phyloP scores from a whole-genome alignment of 2,888 invertebrate genomes.

The Cerastis leucographa region DNA sequence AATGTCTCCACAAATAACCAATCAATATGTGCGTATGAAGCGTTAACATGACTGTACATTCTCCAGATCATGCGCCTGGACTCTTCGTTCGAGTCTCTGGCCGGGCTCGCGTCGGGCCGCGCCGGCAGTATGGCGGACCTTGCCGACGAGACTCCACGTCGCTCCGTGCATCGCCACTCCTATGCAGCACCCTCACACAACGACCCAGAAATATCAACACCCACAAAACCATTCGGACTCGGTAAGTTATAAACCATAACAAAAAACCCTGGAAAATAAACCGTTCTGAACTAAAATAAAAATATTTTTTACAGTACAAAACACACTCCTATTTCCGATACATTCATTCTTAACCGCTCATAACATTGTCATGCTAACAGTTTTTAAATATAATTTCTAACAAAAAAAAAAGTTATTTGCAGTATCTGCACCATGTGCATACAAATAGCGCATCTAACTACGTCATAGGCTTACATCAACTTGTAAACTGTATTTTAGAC shows the following conservation, averaged over 20 bases:
- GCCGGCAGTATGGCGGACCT: constrained; percentile 96
- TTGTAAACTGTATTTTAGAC: constrained; percentile 65
- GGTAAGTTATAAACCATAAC: constrained; percentile 90
- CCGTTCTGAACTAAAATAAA: constrained; percentile 63
- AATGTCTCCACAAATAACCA: not conserved
- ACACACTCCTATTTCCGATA: constrained; percentile 76
- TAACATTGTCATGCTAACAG: constrained; percentile 76
- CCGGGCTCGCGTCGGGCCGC: constrained; percentile 92
- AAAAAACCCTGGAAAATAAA: constrained; percentile 16
- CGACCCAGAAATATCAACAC: constrained; percentile 90
- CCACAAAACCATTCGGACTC: constrained; percentile 95
- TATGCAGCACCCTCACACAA: constrained; percentile 89
- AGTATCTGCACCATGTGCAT: constrained; percentile 73
- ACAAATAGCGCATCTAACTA: constrained; percentile 66
- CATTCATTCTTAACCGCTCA: constrained; percentile 73
- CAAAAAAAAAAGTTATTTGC: constrained; percentile 52
- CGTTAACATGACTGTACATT: constrained; percentile 4
- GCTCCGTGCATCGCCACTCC: constrained; percentile 86
- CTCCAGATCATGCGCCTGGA: constrained; percentile 95
- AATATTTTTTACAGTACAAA: constrained; percentile 73
- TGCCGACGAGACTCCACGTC: constrained; percentile 91
- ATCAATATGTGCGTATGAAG: not conserved
- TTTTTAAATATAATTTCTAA: constrained; percentile 57
- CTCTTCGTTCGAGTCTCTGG: constrained; percentile 94
- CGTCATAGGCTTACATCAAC: constrained; percentile 60